Evolutionary conservation across 2,888 invertebrate genomes (phyloP), one percentile per base, ranked within the genome.

Genomic region (Eupithecia dodoneata): DNA sequence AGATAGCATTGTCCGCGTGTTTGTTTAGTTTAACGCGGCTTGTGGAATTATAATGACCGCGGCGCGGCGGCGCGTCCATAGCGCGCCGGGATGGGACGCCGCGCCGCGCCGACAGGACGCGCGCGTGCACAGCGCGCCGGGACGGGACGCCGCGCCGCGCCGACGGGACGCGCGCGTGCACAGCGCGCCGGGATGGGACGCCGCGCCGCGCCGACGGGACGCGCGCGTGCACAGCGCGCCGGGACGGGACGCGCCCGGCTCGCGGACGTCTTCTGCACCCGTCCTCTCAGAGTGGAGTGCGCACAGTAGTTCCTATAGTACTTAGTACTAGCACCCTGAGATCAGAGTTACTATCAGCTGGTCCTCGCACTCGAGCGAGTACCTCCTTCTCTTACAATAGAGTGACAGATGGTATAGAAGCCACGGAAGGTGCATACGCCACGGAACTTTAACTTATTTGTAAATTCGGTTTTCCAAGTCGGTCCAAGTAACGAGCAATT

Each of bases 1-100:
- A 63, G 74, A 81, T 76, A 81, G 75, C 75, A 81, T 78, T 81
- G 79, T 78, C 75, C 75, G 76, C 41, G n/a, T 78, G 77, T 79
- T 79, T 80, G 78, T 63, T 63, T 63, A 63, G 10, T 30, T 63
- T 30, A 63, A 12, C 63, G 30, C 30, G 18, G 30, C 63, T 63
- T 63, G 63, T 12, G 63, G 6, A 47, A 47, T 47, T 47, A 10
- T 63, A 18, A 63, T 18, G 9, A 59, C 18, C 59, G 10, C 18
- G 18, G 63, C 59, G 55, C n/a, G n/a, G n/a, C n/a, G n/a, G n/a
- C n/a, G 4, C 55, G n/a, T n/a, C n/a, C n/a, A 6, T 5, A n/a
- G 52, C 52, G 59, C n/a, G n/a, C 6, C 55, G 6, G 55, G 52
- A 4, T 30, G 59, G 18, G 9, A 2, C 55, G 55, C 6, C 4